These are phyloP conservation scores for Lepidostoma basale DNA, from an alignment of 1,140 invertebrate genomes.

Conservation along the genomic window DNA sequence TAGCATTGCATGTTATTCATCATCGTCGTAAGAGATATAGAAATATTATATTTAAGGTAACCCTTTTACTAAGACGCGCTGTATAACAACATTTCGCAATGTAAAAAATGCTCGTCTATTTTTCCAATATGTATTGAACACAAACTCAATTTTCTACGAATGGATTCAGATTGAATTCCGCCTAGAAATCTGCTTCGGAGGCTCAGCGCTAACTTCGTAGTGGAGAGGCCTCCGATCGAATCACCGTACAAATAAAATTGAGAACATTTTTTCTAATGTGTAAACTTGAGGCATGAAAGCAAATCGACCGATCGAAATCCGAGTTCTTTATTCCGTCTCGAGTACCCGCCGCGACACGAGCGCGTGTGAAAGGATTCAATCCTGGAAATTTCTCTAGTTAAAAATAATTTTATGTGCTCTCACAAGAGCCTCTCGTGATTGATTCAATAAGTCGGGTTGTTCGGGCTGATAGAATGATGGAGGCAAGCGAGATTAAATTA, in stretches of 20 bases:
- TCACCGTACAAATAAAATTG: conserved; percentile 20
- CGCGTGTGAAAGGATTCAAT: conserved; percentile 2
- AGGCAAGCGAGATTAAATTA: too few species aligned
- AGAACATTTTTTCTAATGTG: conserved; percentile 19
- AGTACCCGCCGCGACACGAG: background rate
- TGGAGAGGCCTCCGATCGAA: conserved; percentile 17
- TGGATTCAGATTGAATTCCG: conserved; percentile 27
- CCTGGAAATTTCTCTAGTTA: background rate
- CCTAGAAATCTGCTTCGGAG: conserved; percentile 4
- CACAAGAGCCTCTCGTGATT: background rate
- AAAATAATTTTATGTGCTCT: background rate
- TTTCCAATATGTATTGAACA: conserved; percentile 10
- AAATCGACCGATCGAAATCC: background rate
- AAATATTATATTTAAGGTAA: too few species aligned
- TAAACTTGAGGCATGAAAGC: conserved; percentile 14
- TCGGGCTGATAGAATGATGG: too few species aligned
- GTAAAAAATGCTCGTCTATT: background rate
- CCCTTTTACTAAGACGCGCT: too few species aligned
- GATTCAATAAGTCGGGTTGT: background rate
- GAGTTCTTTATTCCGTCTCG: background rate
- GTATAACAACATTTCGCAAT: background rate
- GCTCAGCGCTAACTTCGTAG: conserved; percentile 13
- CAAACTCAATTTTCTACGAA: conserved; percentile 27
- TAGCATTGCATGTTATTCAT: too few species aligned
- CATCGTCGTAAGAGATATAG: too few species aligned